Conservation (phyloP, 2,888 invertebrate species). For the Epistrophe eligans region DNA sequence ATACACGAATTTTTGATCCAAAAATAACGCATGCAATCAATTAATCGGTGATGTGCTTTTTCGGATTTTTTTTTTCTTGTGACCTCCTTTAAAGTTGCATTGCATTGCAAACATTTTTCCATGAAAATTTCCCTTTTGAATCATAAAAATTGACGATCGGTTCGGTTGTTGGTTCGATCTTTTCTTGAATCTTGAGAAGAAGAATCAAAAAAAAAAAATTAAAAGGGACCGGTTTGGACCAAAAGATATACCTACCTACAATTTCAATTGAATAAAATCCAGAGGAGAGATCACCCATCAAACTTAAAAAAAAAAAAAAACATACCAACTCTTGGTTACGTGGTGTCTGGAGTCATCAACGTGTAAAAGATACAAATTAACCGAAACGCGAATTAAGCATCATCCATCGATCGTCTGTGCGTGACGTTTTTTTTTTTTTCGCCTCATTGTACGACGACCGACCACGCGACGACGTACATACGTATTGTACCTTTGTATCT, state of each 20-base stretch:
- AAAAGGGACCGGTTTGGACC: slow-evolving; percentile 65
- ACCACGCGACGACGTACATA: no score
- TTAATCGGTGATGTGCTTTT: not conserved
- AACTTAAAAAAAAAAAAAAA: not conserved
- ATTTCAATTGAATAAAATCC: slow-evolving; percentile 52
- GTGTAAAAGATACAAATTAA: slow-evolving; percentile 61
- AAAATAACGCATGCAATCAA: not conserved
- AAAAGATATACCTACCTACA: slow-evolving; percentile 43
- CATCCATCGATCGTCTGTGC: slow-evolving; percentile 32
- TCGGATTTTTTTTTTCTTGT: not conserved
- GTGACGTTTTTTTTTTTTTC: slow-evolving; percentile 14
- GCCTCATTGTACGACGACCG: not conserved
- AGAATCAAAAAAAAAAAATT: slow-evolving; percentile 7
- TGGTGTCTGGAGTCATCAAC: slow-evolving; percentile 42
- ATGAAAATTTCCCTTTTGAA: slow-evolving; percentile 24
- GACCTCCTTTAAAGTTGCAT: slow-evolving; percentile 30
- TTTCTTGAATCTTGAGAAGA: not conserved
- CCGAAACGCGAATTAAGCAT: slow-evolving; percentile 41
- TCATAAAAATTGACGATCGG: slow-evolving; percentile 4
- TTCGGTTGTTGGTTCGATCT: slow-evolving; percentile 28
- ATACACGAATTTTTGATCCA: slow-evolving; percentile 44
- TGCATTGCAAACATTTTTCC: not conserved
- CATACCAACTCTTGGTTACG: slow-evolving; percentile 42
- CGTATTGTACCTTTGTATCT: slow-evolving; percentile 6
- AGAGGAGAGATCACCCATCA: slow-evolving; percentile 34